Conservation (phyloP, 2,797 vertebrate species). For the Pseudochaenichthys georgianus region DNA sequence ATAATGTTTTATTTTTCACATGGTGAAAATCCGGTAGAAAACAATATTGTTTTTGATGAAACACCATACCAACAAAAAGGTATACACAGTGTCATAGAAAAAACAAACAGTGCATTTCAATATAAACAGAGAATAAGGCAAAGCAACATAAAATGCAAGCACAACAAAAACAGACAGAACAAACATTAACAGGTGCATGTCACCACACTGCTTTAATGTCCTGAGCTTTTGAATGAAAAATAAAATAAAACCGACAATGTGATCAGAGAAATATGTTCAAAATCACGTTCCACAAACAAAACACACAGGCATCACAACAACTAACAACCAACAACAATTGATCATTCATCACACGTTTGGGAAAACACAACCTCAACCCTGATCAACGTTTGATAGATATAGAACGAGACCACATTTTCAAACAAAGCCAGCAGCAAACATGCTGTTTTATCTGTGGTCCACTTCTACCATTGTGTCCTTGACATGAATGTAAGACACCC, state of each 20-base stretch:
- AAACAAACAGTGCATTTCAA: constrained; percentile 45
- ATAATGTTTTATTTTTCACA: constrained; percentile 48
- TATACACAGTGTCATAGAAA: constrained; percentile 33
- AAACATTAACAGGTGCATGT: constrained; percentile 41
- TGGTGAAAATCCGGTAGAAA: constrained; percentile 47
- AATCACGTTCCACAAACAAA: constrained; percentile 60
- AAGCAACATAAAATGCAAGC: constrained; percentile 30
- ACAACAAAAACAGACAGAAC: constrained; percentile 27
- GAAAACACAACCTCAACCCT: constrained; percentile 46
- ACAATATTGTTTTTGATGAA: constrained; percentile 44
- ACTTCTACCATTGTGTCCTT: constrained; percentile 60
- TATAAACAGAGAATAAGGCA: constrained; percentile 33
- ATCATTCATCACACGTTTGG: constrained; percentile 64
- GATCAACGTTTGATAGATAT: constrained; percentile 45
- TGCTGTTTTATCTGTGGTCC: constrained; percentile 44
- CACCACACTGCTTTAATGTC: constrained; percentile 22
- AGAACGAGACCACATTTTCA: constrained; percentile 40
- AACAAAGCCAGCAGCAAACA: constrained; percentile 46
- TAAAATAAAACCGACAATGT: constrained; percentile 8
- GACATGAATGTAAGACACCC: constrained; percentile 50
- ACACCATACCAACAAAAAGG: constrained; percentile 39
- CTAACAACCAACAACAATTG: constrained; percentile 58
- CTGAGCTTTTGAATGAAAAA: constrained; percentile 32
- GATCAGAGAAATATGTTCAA: constrained; percentile 53
- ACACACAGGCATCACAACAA: constrained; percentile 56